Conservation (phyloP, 2,113 vertebrate genomes). For the Cyphomyrus discorhynchus region DNA sequence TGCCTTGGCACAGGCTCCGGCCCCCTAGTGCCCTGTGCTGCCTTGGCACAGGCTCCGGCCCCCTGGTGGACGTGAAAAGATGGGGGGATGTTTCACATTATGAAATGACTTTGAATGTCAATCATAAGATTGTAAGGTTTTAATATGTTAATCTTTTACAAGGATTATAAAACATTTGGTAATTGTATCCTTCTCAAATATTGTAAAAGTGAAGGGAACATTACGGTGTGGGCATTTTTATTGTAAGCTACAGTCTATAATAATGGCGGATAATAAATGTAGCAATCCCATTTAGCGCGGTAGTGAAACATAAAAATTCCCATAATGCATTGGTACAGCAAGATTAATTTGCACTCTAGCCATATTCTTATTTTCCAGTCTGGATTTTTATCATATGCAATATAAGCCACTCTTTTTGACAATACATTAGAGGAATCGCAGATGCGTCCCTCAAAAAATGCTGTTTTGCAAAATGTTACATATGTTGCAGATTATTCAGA, state of each 20-base stretch:
- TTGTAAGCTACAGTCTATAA: neutral
- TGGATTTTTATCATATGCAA: neutral
- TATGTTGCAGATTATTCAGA: neutral
- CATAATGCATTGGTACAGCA: neutral
- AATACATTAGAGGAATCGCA: neutral
- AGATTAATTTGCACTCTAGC: neutral
- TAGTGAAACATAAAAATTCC: neutral
- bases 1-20: neutral
- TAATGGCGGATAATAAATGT: neutral
- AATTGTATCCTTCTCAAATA: neutral
- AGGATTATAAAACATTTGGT: neutral
- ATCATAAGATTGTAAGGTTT: neutral
- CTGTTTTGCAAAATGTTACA: neutral
- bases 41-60: neutral
- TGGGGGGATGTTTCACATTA: neutral
- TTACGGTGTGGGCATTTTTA: neutral
- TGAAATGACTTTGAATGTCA: neutral
- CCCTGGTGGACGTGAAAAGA: neutral
- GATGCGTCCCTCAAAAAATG: neutral
- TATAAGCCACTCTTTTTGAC: neutral
- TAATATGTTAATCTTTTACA: neutral
- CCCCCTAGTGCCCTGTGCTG: neutral
- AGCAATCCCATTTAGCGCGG: neutral
- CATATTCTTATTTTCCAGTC: neutral
- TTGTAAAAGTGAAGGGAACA: neutral